Base-by-base conservation (phyloP, 1,140 invertebrate species). In the Plectrocnemia conspersa region DNA sequence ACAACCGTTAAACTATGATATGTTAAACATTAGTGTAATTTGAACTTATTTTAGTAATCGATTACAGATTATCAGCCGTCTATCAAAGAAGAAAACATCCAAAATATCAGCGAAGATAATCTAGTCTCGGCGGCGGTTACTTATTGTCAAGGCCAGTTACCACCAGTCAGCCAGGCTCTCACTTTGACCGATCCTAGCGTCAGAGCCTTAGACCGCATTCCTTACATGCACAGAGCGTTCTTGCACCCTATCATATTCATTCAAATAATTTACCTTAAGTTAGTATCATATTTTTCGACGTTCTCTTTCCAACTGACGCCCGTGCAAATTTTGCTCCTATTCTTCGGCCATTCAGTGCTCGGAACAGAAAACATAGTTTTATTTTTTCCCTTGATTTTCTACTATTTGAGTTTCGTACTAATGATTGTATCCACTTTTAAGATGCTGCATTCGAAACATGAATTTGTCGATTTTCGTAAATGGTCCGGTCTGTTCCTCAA, bases 351-450 rank as follows among this genome's bases (percentile, higher is more conserved):
- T 66, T 73, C 81, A 1, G 76, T 86, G 2, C 74, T 84, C 4
- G 82, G 80, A 13, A 77, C 80, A 0, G 81, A 84, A 22, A 83
- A 79, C 65, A 53, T 87, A 0, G 68, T 85, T 3, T 73, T 83
- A 13, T 77, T 86, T 49, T 66, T 89, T 3, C 86, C 86, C 0
- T 72, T 86, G 54, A 68, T 79, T 7, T 63, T 85, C 4, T 89
- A 88, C 63, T 89, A 88, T 62, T 59, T 82, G 0, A 88, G 85
- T 38, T 82, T 88, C 21, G 64, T 80, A 1, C 70, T 83, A 0
- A 89, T 91, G 84, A 75, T 88, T 1, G 74, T 89, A 18, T 79
- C 85, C 16, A 89, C 87, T 0, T 84, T 89, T 61, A 85, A 88
- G 71, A 88, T 91, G 82, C 65, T 89, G 0, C 82, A 87, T 52